These are phyloP conservation scores for Hipposideros armiger DNA, from an alignment of 2,113 vertebrate species.

Conservation along the genomic window DNA sequence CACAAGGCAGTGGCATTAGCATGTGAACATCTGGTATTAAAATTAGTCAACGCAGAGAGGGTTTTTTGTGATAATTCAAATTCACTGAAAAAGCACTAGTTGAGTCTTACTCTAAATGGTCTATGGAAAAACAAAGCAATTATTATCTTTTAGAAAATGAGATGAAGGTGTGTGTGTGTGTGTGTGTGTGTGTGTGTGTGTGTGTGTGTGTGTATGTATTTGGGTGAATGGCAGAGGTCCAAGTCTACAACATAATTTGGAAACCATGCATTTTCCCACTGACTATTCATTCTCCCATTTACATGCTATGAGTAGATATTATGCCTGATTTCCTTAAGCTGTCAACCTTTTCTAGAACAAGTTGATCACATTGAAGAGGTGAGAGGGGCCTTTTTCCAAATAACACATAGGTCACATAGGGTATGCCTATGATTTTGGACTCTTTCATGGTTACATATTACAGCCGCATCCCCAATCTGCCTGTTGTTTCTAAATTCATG, in stretches of 20 bases:
- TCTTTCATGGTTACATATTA: neutral
- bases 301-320: slow-evolving; percentile 33
- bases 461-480: neutral
- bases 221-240: slow-evolving; percentile 48
- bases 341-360: neutral
- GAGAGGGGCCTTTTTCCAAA: neutral
- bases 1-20: slow-evolving; percentile 85
- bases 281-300: slow-evolving; percentile 65
- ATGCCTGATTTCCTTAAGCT: slow-evolving; percentile 23
- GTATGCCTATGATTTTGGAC: neutral
- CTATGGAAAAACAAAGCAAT: slow-evolving; percentile 6
- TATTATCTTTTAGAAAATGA: slow-evolving; percentile 18
- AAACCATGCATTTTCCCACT: slow-evolving; percentile 78
- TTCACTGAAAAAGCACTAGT: slow-evolving; percentile 76
- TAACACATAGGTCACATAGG: neutral
- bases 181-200: neutral
- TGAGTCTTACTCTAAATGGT: slow-evolving; percentile 58
- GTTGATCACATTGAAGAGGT: slow-evolving; percentile 49
- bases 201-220: neutral
- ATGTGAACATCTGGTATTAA: slow-evolving; percentile 88
- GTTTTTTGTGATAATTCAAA: slow-evolving; percentile 82
- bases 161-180: slow-evolving; percentile 32
- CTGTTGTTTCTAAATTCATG: neutral
- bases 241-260: slow-evolving; percentile 73
- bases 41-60: slow-evolving; percentile 78